Evolutionary conservation across 2,888 invertebrate genomes (phyloP).

Genomic region (Ectemnius lituratus): DNA sequence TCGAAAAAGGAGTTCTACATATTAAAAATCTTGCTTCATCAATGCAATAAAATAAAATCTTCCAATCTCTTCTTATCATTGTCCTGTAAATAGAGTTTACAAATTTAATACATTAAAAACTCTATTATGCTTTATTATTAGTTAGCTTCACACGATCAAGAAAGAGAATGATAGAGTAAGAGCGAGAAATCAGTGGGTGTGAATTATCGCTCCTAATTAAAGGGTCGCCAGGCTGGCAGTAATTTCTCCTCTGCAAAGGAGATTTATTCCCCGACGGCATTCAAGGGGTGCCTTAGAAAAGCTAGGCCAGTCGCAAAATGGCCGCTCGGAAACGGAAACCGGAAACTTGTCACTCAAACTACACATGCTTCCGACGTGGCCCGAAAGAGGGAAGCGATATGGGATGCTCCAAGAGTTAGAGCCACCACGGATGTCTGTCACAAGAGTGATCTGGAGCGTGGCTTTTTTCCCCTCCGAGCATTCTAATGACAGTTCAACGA

Average conservation of each 20-base stretch:
- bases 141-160: not conserved
- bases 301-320: slow-evolving; percentile 77
- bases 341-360: slow-evolving; percentile 77
- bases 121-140: too few species aligned
- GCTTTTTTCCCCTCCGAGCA: too few species aligned
- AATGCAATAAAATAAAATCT: too few species aligned
- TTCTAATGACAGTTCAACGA: too few species aligned
- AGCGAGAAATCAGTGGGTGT: not conserved
- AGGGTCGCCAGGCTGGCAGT: too few species aligned
- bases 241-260: slow-evolving; percentile 20
- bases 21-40: too few species aligned
- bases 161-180: not conserved
- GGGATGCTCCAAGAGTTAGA: slow-evolving; percentile 39
- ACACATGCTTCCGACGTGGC: slow-evolving; percentile 73
- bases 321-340: slow-evolving; percentile 77
- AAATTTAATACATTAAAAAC: too few species aligned
- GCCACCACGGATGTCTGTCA: slow-evolving; percentile 22
- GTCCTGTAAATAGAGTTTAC: too few species aligned
- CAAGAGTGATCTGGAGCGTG: too few species aligned
- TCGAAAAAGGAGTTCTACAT: too few species aligned
- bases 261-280: slow-evolving; percentile 47
- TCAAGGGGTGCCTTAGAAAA: slow-evolving; percentile 66
- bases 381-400: slow-evolving; percentile 68
- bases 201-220: slow-evolving; percentile 4
- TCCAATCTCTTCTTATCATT: too few species aligned